These are phyloP conservation scores for Sebastes paucispinis DNA, from an alignment of 2,797 vertebrate genomes.

Conservation along the genomic window DNA sequence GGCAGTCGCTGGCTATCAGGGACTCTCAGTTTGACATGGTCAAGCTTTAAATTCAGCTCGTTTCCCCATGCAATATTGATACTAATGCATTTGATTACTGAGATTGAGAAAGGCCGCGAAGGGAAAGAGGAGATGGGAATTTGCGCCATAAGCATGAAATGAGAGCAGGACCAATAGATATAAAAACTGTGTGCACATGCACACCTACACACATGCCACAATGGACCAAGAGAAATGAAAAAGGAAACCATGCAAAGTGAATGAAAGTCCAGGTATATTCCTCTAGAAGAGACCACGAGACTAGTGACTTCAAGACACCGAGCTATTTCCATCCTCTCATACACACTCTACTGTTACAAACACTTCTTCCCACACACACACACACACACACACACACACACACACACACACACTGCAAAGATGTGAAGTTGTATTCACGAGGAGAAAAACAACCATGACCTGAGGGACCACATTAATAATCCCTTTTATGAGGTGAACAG, in stretches of 20 bases:
- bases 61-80: conserved; percentile 78
- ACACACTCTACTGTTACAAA: neutral
- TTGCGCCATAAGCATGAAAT: conserved; percentile 56
- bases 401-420: neutral
- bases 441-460: conserved; percentile 42
- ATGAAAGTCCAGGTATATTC: neutral
- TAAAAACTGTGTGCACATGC: conserved; percentile 4
- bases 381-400: neutral
- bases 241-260: neutral
- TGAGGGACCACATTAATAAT: conserved; percentile 51
- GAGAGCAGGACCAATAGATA: conserved; percentile 30
- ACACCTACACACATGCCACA: conserved; percentile 6
- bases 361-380: neutral
- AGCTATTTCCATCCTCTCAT: neutral
- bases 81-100: conserved; percentile 69
- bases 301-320: neutral
- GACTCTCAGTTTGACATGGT: conserved; percentile 66
- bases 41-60: conserved; percentile 65
- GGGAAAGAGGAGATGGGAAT: conserved; percentile 44
- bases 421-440: conserved; percentile 8
- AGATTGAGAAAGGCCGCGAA: conserved; percentile 42
- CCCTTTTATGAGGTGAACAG: conserved; percentile 44
- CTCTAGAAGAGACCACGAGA: neutral
- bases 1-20: conserved; percentile 71
- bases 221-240: neutral